Evolutionary conservation across 2,113 vertebrate species (phyloP).

Genomic region (Ailurus styani): DNA sequence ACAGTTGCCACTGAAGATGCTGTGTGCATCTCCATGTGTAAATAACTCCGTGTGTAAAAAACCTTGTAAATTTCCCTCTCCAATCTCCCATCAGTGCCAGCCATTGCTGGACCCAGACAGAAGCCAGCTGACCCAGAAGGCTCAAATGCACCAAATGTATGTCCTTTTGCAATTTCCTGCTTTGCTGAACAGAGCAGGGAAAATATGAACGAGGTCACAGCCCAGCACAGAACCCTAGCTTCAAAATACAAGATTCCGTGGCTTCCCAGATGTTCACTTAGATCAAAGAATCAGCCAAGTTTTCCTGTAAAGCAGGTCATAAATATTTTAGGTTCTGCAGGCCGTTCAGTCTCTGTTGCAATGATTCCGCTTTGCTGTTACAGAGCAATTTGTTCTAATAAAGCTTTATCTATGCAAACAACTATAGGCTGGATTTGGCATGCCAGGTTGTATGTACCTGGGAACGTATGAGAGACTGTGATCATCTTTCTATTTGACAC

Average conservation of each 20-base stretch:
- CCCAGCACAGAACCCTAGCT: not conserved
- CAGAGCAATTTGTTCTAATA: not conserved
- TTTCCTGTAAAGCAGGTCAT: not conserved
- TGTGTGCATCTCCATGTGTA: not conserved
- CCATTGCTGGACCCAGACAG: not conserved
- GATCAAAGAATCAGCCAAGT: not conserved
- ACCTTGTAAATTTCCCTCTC: no score
- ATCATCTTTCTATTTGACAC: not conserved
- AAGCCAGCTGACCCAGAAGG: not conserved
- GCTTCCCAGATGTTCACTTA: not conserved
- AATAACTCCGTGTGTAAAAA: no score
- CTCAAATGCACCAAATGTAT: not conserved
- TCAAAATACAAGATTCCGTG: not conserved
- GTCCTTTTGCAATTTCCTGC: not conserved
- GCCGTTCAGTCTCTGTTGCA: not conserved
- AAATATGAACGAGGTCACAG: not conserved
- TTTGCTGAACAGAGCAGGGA: not conserved
- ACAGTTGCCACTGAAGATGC: not conserved
- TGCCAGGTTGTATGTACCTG: no score
- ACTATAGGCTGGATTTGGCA: not conserved
- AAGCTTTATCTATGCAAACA: not conserved
- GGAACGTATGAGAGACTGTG: not conserved
- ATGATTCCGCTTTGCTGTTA: not conserved
- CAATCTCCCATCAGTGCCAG: not conserved
- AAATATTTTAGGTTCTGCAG: not conserved